Base-by-base conservation (phyloP, 2,888 invertebrate genomes). In the Anagyrus pseudococci region DNA sequence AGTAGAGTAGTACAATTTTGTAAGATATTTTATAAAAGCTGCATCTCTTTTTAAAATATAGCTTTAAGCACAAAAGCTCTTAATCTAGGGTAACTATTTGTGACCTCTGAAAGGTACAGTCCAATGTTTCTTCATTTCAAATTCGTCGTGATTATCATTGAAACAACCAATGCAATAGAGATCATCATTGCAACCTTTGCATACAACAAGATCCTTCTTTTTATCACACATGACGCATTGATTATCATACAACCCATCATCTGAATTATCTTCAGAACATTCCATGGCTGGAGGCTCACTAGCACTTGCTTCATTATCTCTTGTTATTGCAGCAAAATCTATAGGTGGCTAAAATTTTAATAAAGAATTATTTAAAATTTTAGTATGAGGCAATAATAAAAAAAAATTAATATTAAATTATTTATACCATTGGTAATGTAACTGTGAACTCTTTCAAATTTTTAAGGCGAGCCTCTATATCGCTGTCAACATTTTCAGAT, bases 141-240 rank as follows among this genome's bases (percentile, higher is more conserved):
- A 86, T 69, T 84, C 86, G 72, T 87, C 86, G 76, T 88, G 91
- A 68, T 88, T 89, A 71, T 91, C 90, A 44, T 81, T 81, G 74
- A 88, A 94, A 77, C 96, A 96, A 59, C 82, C 79, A 15, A 83
- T 82, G 78, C 96, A 96, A 78, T 92, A 96, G 8, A 94, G 82
- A 78, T 95, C 94, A 41, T 85, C 87, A 66, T 85, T 86, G 80
- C 95, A 96, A 64, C 90, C 92, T 47, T 86, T 80, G 76, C 95
- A 96, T 53, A 89, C 83, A 67, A 88, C 82, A 8, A 81, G 84
- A 46, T 58, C 40, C 6, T 25, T 23, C 0, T 29, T 53, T n/a
- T 60, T 50, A 10, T 54, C 57, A 25, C 64, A 64, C 53, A 57
- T 54, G 3, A 26, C 40, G 13, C 62, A 66, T 1, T 43, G 25